Evolutionary conservation across 2,888 invertebrate species (phyloP), one percentile per base, ranked within the genome.

Genomic region (Ormia ochracea): DNA sequence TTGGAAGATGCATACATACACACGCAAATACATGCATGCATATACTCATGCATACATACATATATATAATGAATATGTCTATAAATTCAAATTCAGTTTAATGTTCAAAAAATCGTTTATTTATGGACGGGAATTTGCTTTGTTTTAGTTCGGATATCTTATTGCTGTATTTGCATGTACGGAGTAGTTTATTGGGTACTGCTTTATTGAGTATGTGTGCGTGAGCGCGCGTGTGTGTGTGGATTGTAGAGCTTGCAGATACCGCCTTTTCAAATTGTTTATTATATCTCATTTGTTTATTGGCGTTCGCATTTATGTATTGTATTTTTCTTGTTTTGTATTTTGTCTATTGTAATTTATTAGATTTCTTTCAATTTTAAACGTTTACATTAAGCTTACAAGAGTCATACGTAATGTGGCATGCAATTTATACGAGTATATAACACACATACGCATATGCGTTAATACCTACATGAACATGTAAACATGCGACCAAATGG

Each of bases 81-180:
- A 73, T 63, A 76, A 72, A 70, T 36, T 65, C 48, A 69, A 69
- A 74, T 69, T 72, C 43, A 82, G 59, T 78, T 74, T 79, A 75
- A 72, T 77, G 70, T 73, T 78, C 61, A 73, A 69, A 83, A 83
- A 83, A 87, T 86, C 86, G 86, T 86, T 87, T 87, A 87, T 87
- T 87, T 87, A 87, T 87, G 88, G 85, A 87, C 83, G 86, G 84
- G 86, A 87, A 87, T 87, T 87, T 73, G 85, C 84, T 87, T 86
- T 86, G 87, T 86, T 73, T 59, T 68, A n/a, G 45, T 61, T 54
- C 33, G 1, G 43, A 14, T 28, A 2, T n/a, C n/a, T 41, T 58
- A 28, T 50, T 23, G 21, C 45, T 68, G 54, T 33, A 41, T 14
- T 36, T 85, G 12, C 21, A 19, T 4, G 12, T 58, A 41, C 66